Evolutionary conservation across 2,797 vertebrate species (phyloP).

Genomic region (Neomorphus geoffroyi): DNA sequence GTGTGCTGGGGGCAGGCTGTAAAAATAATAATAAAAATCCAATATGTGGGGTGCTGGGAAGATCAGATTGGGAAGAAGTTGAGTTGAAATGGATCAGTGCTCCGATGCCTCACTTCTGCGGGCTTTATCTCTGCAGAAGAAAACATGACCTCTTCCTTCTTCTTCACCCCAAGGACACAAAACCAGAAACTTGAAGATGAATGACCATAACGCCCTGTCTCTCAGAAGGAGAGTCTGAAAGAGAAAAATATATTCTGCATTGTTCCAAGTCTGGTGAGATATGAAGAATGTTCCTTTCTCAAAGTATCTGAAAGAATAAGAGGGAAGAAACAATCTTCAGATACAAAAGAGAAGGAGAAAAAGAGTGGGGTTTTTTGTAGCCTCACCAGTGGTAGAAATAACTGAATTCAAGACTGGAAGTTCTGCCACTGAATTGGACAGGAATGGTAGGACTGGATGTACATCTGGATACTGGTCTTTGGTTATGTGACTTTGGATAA

Average conservation of each 20-base stretch:
- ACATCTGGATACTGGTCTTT: background rate
- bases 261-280: background rate
- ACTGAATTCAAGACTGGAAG: background rate
- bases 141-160: background rate
- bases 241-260: background rate
- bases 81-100: background rate
- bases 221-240: background rate
- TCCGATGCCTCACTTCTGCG: background rate
- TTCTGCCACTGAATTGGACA: background rate
- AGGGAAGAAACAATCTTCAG: background rate
- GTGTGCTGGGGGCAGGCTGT: background rate
- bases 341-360: background rate
- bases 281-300: background rate
- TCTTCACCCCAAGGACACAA: background rate
- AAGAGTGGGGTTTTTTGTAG: background rate
- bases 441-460: background rate
- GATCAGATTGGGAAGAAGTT: background rate
- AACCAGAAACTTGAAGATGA: background rate
- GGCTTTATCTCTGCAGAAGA: background rate
- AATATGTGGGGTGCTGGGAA: background rate
- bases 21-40: background rate
- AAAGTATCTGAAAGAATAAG: background rate
- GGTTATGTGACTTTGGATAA: background rate
- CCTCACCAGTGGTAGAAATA: background rate
- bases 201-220: background rate